Evolutionary conservation across 2,888 invertebrate species (phyloP), one percentile per base, ranked within the genome.

Genomic region (Luperina testacea): DNA sequence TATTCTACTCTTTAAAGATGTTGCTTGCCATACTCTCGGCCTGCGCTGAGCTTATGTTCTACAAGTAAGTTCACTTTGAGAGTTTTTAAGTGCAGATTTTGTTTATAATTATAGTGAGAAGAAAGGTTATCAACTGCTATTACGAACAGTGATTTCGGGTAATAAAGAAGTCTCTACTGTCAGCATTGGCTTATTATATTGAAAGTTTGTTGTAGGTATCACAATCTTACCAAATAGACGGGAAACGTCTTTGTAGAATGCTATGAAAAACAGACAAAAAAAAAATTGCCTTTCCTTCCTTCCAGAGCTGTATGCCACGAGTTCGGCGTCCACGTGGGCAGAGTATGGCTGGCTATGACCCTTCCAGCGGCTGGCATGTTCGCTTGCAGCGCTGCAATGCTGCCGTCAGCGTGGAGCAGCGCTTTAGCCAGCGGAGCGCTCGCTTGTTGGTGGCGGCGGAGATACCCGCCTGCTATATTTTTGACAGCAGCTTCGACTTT

Each of bases 401-500:
- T 99, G 82, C 99, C 99, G 0, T 99, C 99, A 8, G 98, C 99
- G n/a, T 99, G 99, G 97, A 98, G 99, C 81, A 98, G 98, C 98
- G 98, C 99, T 90, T 97, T 99, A 91, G 98, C 98, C 72, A 97
- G 98, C 89, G 97, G 98, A 3, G 98, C 99, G 0, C 97, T 98
- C 90, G 99, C 99, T 20, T 98, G 98, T 83, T 99, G 99, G 99
- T 98, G 99, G 97, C 98, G 98, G 24, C 97, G 98, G 75, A 97
- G 98, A 85, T 98, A 98, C 93, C 97, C 98, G 83, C 94, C 98
- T 45, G 98, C 99, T 4, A 98, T 99, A 59, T 97, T 99, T 91
- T 97, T 98, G 57, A 98, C 98, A 1, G 99, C 99, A 0, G 97
- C 98, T 57, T 98, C 99, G 53, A 97, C 99, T 0, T 91, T 98